Base-by-base conservation (phyloP, 2,888 invertebrate genomes). In the Acrobasis repandana region DNA sequence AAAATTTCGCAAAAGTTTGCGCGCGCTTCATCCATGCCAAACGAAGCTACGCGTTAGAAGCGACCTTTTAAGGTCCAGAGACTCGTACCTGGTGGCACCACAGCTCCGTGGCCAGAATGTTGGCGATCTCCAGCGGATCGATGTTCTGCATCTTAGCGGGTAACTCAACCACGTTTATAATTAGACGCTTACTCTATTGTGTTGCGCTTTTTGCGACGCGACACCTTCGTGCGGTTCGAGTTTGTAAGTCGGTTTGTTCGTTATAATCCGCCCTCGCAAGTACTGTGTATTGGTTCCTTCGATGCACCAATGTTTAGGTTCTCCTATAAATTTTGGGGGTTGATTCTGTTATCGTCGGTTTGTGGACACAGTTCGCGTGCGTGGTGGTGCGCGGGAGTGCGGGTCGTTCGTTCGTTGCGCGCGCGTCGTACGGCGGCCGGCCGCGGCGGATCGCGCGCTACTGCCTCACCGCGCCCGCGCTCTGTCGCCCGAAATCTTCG, bases 111-210 rank as follows among this genome's bases (percentile, higher is more conserved):
- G 96, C 96, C 81, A 96, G 94, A 90, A 96, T 95, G 92, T 95
- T 96, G 77, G 96, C 96, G 85, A 96, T 95, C 94, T 96, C 96
- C 93, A 95, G 94, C 84, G 96, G 95, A 93, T 96, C 96, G 93
- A 96, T 95, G 84, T 89, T 89, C 87, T 91, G 90, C 90, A 89
- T 88, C 74, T 80, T 82, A 74, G 74, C 81, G 82, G 73, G 70
- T 83, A 80, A 79, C 83, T 85, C 85, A 81, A 84, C 81, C 87
- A 86, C 86, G 89, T 85, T 86, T 92, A 91, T 86, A 88, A 89
- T 92, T 91, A 92, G 91, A 87, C 90, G 88, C 88, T 90, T 89
- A 89, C 89, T 86, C 89, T 92, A 90, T 90, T 90, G 90, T 90
- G 83, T 88, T 90, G 91, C 90, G 89, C 90, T 90, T 92, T 91